phyloP scores from a whole-genome alignment of 2,888 invertebrate species.

The Aproaerema taeniolella region DNA sequence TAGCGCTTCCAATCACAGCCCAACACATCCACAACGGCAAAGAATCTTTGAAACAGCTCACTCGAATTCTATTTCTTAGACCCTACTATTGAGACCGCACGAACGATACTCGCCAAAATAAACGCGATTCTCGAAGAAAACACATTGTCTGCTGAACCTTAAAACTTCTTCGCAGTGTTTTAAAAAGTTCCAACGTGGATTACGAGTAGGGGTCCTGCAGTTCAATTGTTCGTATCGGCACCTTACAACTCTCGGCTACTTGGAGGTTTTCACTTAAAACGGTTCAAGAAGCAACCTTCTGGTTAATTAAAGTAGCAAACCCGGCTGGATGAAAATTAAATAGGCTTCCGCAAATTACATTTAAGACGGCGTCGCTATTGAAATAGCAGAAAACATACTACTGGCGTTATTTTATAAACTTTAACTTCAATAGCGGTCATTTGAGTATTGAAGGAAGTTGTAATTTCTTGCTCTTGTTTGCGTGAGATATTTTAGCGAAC shows the following conservation, averaged over 20 bases:
- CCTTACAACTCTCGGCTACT: constrained; percentile 35
- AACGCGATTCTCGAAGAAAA: constrained; percentile 2
- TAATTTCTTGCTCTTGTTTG: constrained; percentile 1
- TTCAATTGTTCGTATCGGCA: constrained; percentile 33
- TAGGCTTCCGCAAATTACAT: constrained; percentile 47
- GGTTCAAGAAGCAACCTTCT: constrained; percentile 36
- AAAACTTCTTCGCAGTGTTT: not conserved
- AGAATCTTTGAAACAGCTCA: constrained; percentile 30
- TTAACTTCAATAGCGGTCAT: constrained; percentile 30
- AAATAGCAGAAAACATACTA: too few relatives aligned
- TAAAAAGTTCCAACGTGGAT: constrained; percentile 5
- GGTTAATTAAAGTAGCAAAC: constrained; percentile 50
- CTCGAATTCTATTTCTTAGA: constrained; percentile 18
- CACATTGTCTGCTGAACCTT: not conserved
- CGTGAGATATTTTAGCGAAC: constrained; percentile 9
- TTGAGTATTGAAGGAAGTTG: constrained; percentile 22
- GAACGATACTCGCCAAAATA: constrained; percentile 12
- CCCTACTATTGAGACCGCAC: constrained; percentile 12
- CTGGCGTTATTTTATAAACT: constrained; percentile 29
- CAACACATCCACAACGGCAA: constrained; percentile 31
- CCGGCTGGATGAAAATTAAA: constrained; percentile 46
- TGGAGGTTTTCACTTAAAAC: constrained; percentile 34
- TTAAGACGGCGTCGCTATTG: constrained; percentile 33
- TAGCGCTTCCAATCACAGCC: constrained; percentile 31
- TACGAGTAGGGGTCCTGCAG: constrained; percentile 16